Conservation (phyloP, 1,140 invertebrate genomes). For the Sycophila sp. region DNA sequence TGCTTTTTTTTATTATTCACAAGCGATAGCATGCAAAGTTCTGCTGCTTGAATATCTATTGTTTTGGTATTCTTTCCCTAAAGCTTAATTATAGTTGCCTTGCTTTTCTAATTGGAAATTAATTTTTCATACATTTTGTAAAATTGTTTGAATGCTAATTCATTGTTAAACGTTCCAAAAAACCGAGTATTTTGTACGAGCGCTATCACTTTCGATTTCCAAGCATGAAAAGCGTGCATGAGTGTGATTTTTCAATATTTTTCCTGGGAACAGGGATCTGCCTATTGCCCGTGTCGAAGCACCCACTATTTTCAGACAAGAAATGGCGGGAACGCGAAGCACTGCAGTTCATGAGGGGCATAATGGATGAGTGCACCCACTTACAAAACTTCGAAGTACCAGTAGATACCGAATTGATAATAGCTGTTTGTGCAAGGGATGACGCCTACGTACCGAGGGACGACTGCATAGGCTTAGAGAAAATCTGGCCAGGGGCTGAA, state of each 20-base stretch:
- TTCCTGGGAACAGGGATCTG: constrained; percentile 51
- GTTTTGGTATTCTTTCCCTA: too few species aligned
- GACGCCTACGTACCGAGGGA: constrained; percentile 94
- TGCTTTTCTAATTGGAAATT: too few species aligned
- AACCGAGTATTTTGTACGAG: too few species aligned
- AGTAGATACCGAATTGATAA: constrained; percentile 86
- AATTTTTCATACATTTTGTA: too few species aligned
- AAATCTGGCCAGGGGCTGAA: constrained; percentile 92
- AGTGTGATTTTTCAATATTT: constrained; percentile 21
- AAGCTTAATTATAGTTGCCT: too few species aligned
- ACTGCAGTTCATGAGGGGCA: constrained; percentile 93
- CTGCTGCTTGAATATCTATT: too few species aligned
- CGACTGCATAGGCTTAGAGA: constrained; percentile 80
- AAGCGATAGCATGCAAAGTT: neutral
- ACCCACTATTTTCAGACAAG: constrained; percentile 50
- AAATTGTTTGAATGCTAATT: too few species aligned
- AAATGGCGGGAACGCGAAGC: constrained; percentile 76
- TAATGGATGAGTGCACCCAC: constrained; percentile 99
- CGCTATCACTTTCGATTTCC: neutral
- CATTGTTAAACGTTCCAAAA: too few species aligned
- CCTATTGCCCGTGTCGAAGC: constrained; percentile 54
- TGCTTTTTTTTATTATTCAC: neutral
- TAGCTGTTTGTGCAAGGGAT: constrained; percentile 84
- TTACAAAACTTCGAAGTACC: constrained; percentile 90
- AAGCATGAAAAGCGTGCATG: neutral